phyloP scores from a whole-genome alignment of 2,113 vertebrate genomes.

The Lanius ludovicianus region DNA sequence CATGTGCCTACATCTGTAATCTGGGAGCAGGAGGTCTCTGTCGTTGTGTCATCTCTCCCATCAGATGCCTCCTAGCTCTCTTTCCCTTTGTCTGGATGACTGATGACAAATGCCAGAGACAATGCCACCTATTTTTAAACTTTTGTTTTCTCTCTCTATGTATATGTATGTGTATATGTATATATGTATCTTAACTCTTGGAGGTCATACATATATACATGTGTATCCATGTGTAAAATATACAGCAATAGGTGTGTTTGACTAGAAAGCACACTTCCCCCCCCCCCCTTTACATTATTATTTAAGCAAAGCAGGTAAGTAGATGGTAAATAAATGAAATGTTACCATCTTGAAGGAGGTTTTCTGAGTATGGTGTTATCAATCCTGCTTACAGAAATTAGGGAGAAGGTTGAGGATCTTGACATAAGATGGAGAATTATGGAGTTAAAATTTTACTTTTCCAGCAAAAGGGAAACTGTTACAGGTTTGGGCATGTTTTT shows the following conservation, averaged over 20 bases:
- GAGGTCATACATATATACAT: conserved; percentile 80
- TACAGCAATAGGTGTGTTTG: conserved; percentile 55
- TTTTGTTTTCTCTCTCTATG: conserved; percentile 72
- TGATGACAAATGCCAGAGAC: conserved; percentile 38
- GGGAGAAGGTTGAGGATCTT: neutral
- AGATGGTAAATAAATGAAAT: conserved; percentile 43
- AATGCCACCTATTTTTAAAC: conserved; percentile 17
- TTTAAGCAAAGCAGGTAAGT: conserved; percentile 72
- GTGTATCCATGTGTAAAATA: conserved; percentile 72
- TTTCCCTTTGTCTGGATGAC: conserved; percentile 8
- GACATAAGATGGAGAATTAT: neutral
- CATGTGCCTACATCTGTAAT: neutral
- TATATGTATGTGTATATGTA: conserved; percentile 82
- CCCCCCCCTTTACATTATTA: neutral
- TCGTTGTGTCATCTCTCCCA: neutral
- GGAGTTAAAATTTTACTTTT: neutral
- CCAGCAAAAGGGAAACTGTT: neutral
- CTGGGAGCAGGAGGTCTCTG: neutral
- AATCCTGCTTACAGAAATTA: neutral
- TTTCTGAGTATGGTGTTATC: neutral
- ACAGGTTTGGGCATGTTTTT: neutral
- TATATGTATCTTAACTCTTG: conserved; percentile 77
- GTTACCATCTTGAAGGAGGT: conserved; percentile 40
- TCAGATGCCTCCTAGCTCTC: neutral
- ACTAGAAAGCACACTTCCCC: conserved; percentile 5